Base-by-base conservation (phyloP, 2,113 vertebrate species). In the Leiothrix lutea region DNA sequence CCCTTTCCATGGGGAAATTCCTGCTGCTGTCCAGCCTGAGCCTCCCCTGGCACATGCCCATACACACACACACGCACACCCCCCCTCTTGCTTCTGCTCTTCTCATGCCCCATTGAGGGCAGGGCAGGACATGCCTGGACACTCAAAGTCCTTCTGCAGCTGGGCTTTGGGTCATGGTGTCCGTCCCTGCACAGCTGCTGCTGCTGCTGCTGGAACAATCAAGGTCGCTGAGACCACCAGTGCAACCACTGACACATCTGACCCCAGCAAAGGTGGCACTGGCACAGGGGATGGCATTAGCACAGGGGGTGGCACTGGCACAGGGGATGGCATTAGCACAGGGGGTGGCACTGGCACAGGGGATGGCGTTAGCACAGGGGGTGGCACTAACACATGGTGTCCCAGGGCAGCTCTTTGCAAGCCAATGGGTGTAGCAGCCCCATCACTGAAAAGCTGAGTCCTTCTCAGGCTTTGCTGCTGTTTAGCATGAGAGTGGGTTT, bases 221-320 rank as follows among this genome's bases (percentile, higher is more conserved):
- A 0, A 50, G 38, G 61, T 12, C 26, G 12, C 38, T 36, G 19
- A 72, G 69, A 58, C 53, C 0, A 0, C 72, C 3, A 1, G 20
- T 14, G 15, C 64, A 35, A 17, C 33, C 54, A 10, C 4, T 0
- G 2, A 10, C 2, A 4, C 21, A 1, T 6, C 40, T 20, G 44
- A 28, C 24, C 31, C 29, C 2, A 3, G 66, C 1, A 14, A 78
- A 47, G 19, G 19, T 5, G 19, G 3, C 17, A 64, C 12, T 42
- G 20, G 19, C 28, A 42, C 60, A 36, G 38, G 12, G 8, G 24
- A 12, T 29, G 38, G 36, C 26, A 29, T 9, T 28, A 8, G 36
- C 58, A 38, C 25, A 18, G 58, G 60, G 36, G 25, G 14, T 5
- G 14, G 3, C 58, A 60, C 3, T 60, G 9, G 22, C 56, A 35